Evolutionary conservation across 2,797 vertebrate genomes (phyloP).

Genomic region (Leucoraja ocellata): DNA sequence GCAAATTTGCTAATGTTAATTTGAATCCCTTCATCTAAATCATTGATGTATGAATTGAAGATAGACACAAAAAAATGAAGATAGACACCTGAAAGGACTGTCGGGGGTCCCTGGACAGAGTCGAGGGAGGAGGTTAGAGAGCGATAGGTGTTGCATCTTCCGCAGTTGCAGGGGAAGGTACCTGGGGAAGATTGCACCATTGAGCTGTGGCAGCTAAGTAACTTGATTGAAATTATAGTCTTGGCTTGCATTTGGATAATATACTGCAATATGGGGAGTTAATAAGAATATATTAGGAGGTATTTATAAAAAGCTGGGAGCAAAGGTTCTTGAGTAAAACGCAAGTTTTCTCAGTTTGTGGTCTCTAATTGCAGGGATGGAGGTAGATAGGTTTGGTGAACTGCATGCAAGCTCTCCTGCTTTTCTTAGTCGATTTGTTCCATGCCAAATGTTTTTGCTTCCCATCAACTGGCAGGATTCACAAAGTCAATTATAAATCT

Average conservation of each 20-base stretch:
- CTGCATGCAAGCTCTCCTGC: not conserved
- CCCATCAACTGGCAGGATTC: not conserved
- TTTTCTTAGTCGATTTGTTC: not conserved
- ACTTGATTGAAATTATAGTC: not conserved
- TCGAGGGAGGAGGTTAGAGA: too few relatives aligned
- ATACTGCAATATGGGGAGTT: too few relatives aligned
- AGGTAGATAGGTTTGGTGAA: not conserved
- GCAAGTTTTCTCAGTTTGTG: not conserved
- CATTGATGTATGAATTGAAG: too few relatives aligned
- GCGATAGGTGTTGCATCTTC: too few relatives aligned
- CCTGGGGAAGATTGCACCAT: not conserved
- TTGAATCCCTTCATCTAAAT: too few relatives aligned
- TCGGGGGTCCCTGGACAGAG: too few relatives aligned
- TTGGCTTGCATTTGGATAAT: not conserved
- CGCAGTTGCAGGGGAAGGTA: too few relatives aligned
- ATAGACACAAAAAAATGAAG: too few relatives aligned
- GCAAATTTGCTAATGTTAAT: too few relatives aligned
- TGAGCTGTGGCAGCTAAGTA: not conserved
- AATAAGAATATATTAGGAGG: not conserved
- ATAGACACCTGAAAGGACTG: too few relatives aligned
- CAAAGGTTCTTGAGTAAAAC: not conserved
- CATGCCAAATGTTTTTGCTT: not conserved
- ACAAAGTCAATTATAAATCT: not conserved
- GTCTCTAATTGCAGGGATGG: not conserved
- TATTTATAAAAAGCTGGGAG: not conserved